phyloP scores from a whole-genome alignment of 2,797 vertebrate species.

The Tangara arthus region DNA sequence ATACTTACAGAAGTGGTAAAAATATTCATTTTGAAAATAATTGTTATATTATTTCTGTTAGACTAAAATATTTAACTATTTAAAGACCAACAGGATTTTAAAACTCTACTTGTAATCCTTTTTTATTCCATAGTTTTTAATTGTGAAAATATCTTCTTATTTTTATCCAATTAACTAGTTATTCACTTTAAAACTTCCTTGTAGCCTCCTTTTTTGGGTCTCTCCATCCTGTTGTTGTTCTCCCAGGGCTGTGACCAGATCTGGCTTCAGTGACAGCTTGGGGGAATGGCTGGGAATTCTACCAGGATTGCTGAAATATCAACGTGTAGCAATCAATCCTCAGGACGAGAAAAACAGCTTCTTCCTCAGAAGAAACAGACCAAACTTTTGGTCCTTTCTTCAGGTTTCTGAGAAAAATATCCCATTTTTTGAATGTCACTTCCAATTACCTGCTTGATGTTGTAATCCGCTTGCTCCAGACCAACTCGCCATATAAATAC shows the following conservation, averaged over 20 bases:
- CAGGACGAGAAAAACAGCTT: neutral
- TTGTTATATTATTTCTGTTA: neutral
- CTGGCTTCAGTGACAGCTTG: neutral
- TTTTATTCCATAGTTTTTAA: neutral
- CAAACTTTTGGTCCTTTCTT: neutral
- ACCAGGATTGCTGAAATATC: neutral
- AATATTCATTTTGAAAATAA: neutral
- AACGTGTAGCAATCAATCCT: fast-evolving
- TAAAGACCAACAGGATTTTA: neutral
- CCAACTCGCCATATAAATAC: fast-evolving
- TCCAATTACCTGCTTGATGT: neutral
- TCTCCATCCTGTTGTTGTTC: neutral
- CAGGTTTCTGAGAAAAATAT: neutral
- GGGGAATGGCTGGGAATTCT: fast-evolving
- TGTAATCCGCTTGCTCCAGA: neutral
- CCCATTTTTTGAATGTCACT: neutral
- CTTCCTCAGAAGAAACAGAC: neutral
- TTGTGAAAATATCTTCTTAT: neutral
- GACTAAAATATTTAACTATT: neutral
- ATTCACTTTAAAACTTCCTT: neutral
- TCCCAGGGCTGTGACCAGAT: neutral
- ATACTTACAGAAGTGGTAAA: neutral
- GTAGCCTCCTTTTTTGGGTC: neutral
- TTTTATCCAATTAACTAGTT: neutral
- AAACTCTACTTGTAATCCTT: neutral